Base-by-base conservation (phyloP, 2,888 invertebrate genomes). In the Charanyca ferruginea region DNA sequence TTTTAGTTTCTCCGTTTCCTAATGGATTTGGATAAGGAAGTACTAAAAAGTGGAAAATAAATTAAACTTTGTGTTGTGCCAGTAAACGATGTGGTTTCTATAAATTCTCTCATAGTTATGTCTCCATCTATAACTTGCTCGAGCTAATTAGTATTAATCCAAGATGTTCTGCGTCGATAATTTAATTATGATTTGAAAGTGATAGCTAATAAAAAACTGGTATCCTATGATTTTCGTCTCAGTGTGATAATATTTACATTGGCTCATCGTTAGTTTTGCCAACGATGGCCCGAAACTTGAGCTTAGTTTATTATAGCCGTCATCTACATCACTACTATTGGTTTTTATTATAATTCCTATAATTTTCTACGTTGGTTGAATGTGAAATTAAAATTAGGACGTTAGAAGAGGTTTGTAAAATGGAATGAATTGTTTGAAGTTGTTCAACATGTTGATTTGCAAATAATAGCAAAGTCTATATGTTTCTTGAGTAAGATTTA, bases 201-300 rank as follows among this genome's bases (percentile, higher is more conserved):
- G 60, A 23, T 42, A 66, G 44, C 53, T 68, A 73, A 64, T 54
- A 64, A 62, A 60, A 66, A 49, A 51, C 52, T 51, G 35, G 58
- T 63, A 44, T 65, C 70, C 67, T 72, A 80, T 76, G 73, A 73
- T 73, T 62, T 83, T 77, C 65, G 78, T 83, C 77, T 79, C 80
- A 63, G 23, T 54, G 55, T 45, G 71, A 87, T 88, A 89, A 89
- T 89, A 89, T 89, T 89, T 84, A 87, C 75, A 86, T 73, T 70
- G 65, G 22, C 58, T 51, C 61, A 25, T 66, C 67, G 82, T 81
- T 84, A 85, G 86, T 88, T 87, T 84, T 65, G 76, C 79, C 77
- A 83, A 85, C 84, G 76, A 57, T 64, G 18, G 57, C 41, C 77
- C 73, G 88, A 77, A 87, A 89, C 66, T 23, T 28, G 88, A 89